Conservation (phyloP, 2,113 vertebrate species). For the Apodemus speciosus region DNA sequence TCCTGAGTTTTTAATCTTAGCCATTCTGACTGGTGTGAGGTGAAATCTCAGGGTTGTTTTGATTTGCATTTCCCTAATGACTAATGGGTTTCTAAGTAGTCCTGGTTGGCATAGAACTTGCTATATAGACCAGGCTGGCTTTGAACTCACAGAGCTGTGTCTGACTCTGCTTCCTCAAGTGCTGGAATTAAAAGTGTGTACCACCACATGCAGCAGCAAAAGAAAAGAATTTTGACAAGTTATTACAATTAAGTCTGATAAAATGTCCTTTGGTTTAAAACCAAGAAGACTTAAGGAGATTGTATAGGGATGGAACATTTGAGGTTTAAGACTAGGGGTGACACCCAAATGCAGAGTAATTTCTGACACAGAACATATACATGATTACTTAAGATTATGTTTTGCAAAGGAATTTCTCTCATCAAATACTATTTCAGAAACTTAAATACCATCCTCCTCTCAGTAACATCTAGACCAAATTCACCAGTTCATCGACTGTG, state of each 20-base stretch:
- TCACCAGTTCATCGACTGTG: slow-evolving; percentile 52
- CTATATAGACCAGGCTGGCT: not conserved
- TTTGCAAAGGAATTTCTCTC: slow-evolving; percentile 51
- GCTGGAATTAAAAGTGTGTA: not conserved
- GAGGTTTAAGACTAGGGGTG: slow-evolving; percentile 51
- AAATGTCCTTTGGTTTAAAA: slow-evolving; percentile 12
- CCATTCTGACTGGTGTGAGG: no score
- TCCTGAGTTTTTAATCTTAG: no score
- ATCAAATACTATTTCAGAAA: slow-evolving; percentile 60
- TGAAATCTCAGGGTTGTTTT: no score
- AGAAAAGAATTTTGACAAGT: not conserved
- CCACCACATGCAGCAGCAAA: not conserved
- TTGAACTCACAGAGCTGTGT: not conserved
- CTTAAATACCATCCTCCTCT: slow-evolving; percentile 54
- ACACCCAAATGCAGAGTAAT: slow-evolving; percentile 35
- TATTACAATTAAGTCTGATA: not conserved
- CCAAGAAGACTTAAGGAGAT: not conserved
- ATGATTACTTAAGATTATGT: slow-evolving; percentile 48
- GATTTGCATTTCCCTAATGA: no score
- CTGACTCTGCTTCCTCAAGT: not conserved
- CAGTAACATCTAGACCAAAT: slow-evolving; percentile 58
- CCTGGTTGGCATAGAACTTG: not conserved
- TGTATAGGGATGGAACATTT: slow-evolving; percentile 29
- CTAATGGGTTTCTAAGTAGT: not conserved
- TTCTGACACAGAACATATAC: slow-evolving; percentile 46